These are phyloP conservation scores for Lasioglossum marginatum DNA, from an alignment of 2,888 invertebrate species.

Conservation along the genomic window DNA sequence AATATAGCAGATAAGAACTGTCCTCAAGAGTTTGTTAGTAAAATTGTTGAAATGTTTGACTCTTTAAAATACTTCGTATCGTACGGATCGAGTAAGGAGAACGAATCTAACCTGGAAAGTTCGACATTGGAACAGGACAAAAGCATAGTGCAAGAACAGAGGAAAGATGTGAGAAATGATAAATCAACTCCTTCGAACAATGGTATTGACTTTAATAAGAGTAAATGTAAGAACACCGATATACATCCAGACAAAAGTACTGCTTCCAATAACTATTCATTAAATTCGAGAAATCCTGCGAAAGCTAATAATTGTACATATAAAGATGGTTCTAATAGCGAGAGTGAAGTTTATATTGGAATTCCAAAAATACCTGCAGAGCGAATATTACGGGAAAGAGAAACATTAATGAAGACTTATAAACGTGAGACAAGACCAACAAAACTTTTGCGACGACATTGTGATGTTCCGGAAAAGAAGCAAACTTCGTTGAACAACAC, in stretches of 20 bases:
- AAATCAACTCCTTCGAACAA: background rate
- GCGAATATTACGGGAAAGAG: slow-evolving; percentile 43
- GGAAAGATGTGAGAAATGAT: background rate
- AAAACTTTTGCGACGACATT: background rate
- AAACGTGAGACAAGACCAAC: slow-evolving; percentile 40
- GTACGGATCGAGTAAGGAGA: slow-evolving; percentile 41
- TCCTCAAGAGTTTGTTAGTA: slow-evolving; percentile 72
- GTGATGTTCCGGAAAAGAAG: background rate
- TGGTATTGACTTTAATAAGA: background rate
- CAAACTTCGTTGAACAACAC: too few relatives aligned
- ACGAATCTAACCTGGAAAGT: background rate
- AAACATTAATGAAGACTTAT: background rate
- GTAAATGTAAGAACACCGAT: background rate
- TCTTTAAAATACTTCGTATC: slow-evolving; percentile 72
- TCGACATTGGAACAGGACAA: background rate
- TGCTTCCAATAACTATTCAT: background rate
- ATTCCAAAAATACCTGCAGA: slow-evolving; percentile 65
- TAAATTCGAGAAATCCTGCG: background rate
- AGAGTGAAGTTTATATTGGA: slow-evolving; percentile 72
- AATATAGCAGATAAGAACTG: slow-evolving; percentile 74
- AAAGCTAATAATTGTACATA: background rate
- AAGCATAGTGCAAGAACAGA: background rate
- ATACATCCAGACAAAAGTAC: background rate
- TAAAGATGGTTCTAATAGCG: slow-evolving; percentile 36
- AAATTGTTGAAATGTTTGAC: slow-evolving; percentile 75